Evolutionary conservation across 2,888 invertebrate species (phyloP).

Genomic region (Sesamia inferens): DNA sequence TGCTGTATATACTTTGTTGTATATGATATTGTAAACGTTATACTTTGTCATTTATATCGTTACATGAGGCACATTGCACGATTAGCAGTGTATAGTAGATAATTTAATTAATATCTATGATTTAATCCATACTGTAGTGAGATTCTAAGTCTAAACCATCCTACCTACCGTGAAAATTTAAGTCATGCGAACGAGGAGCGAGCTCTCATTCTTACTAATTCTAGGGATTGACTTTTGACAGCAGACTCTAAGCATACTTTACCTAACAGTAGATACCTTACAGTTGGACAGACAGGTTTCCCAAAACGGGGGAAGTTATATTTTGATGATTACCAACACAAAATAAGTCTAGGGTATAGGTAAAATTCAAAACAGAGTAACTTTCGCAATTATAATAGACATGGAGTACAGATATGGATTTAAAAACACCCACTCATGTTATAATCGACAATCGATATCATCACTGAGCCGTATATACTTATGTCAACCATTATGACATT

Average conservation of each 20-base stretch:
- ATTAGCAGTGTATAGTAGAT: neutral
- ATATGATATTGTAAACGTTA: neutral
- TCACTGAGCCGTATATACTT: neutral
- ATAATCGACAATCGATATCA: conserved; percentile 14
- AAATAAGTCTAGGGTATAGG: too few relatives aligned
- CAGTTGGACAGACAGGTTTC: too few relatives aligned
- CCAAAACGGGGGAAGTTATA: too few relatives aligned
- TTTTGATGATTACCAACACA: too few relatives aligned
- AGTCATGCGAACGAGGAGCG: too few relatives aligned
- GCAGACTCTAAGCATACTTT: too few relatives aligned
- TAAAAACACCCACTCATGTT: neutral
- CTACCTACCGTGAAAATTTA: too few relatives aligned
- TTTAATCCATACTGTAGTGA: neutral
- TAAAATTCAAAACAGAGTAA: neutral
- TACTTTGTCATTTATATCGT: neutral
- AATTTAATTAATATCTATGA: neutral
- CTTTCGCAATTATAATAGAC: neutral
- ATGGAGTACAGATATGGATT: neutral
- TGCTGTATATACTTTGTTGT: too few relatives aligned
- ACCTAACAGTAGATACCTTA: too few relatives aligned
- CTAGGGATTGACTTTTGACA: too few relatives aligned
- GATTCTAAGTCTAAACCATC: too few relatives aligned
- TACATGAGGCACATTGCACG: neutral
- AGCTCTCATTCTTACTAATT: too few relatives aligned
- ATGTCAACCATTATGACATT: conserved; percentile 24